Percentiles rank a stretch among this genome's conserved stretches.
phyloP scores from a whole-genome alignment of 2,113 vertebrate genomes.

The Oenanthe melanoleuca region DNA sequence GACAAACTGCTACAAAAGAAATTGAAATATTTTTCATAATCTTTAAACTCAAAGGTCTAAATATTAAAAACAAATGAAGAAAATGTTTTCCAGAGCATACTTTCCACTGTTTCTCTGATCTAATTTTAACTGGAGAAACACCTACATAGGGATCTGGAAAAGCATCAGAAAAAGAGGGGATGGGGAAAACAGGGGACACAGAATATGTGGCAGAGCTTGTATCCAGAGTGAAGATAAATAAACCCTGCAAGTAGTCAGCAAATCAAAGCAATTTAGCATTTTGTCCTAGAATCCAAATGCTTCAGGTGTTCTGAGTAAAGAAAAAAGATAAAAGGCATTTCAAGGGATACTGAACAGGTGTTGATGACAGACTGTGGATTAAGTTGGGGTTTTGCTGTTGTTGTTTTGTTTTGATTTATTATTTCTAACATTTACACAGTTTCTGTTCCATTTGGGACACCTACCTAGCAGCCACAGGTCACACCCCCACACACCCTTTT shows the following conservation, averaged over 20 bases:
- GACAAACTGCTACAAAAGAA: background rate
- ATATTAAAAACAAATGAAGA: background rate
- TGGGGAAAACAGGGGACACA: background rate
- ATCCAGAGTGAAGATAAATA: background rate
- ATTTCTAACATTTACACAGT: background rate
- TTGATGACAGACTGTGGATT: fast-evolving
- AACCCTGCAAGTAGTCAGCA: background rate
- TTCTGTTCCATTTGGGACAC: background rate
- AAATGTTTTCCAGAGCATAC: background rate
- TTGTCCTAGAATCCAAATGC: background rate
- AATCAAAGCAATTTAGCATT: background rate
- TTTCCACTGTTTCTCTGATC: background rate
- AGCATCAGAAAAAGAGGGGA: background rate
- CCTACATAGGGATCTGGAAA: background rate
- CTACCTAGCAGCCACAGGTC: background rate
- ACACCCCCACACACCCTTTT: fast-evolving
- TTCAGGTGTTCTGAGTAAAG: background rate
- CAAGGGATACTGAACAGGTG: background rate
- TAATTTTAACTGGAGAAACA: background rate
- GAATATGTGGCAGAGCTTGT: background rate
- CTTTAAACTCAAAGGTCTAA: background rate
- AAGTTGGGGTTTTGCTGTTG: fast-evolving
- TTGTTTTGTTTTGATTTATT: background rate
- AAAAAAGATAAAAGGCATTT: background rate
- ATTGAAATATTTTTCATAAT: background rate